Evolutionary conservation across 2,113 vertebrate genomes (phyloP).

Genomic region (Atrichornis clamosus): DNA sequence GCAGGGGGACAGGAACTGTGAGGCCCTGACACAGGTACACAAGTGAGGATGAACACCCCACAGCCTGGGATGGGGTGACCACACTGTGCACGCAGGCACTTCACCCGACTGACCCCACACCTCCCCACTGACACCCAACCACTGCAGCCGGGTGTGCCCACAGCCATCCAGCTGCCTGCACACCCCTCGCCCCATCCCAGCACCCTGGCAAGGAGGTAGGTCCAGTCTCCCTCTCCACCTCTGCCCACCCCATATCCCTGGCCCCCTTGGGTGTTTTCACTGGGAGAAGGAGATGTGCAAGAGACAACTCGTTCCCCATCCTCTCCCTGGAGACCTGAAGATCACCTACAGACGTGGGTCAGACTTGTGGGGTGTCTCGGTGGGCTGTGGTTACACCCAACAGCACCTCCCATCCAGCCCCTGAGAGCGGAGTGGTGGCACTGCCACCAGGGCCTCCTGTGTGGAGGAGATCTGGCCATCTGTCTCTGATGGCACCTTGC

Average conservation of each 20-base stretch:
- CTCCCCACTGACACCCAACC: neutral
- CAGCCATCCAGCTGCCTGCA: neutral
- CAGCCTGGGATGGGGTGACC: fast-evolving
- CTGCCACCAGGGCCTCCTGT: neutral
- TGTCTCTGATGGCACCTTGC: neutral
- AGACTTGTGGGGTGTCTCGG: neutral
- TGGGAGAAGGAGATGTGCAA: neutral
- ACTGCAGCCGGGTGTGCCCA: fast-evolving
- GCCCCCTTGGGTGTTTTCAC: neutral
- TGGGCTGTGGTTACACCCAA: neutral
- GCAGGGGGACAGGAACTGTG: neutral
- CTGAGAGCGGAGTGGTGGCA: neutral
- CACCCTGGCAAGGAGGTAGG: neutral
- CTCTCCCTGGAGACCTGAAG: neutral
- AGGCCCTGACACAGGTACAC: neutral
- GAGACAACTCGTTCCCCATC: fast-evolving
- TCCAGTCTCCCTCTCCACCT: neutral
- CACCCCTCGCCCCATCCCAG: fast-evolving
- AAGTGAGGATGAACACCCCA: neutral
- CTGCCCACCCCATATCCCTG: neutral
- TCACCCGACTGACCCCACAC: fast-evolving
- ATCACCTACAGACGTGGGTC: neutral
- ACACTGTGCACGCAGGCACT: fast-evolving
- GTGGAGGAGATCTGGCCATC: no score
- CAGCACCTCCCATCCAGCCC: fast-evolving